Base-by-base conservation (phyloP, 1,140 invertebrate species). In the Onthophagus taurus region DNA sequence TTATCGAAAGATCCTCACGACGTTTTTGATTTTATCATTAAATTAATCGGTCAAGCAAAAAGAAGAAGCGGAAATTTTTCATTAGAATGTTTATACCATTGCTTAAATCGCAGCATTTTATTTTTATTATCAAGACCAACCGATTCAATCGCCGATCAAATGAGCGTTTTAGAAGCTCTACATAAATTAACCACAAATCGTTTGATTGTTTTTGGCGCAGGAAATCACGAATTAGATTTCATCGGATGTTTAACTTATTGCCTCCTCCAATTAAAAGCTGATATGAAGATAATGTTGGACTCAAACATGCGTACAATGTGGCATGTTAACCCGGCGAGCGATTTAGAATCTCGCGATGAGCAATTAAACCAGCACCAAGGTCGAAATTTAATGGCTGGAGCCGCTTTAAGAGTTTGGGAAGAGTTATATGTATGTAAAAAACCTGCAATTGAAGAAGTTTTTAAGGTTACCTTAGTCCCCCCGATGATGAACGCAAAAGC, bases 371-470 rank as follows among this genome's bases (percentile, higher is more conserved):
- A 84, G 45, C 74, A 87, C 53, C 84, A 89, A 68, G 81, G 81
- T 48, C 80, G 87, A 41, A 88, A 90, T 65, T 69, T 95, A 23
- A 89, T 97, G 68, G 80, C 84, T 2, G 81, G 83, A 9, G 92
- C 92, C 11, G 92, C 94, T 1, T 81, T 81, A 24, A 76, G 91
- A 50, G 91, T 99, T 1, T 99, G 95, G 95, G 91, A 96, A 56
- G 93, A 97, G 65, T 66, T 99, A 5, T 98, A 96, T 60, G 82
- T 91, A 2, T 90, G 83, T 55, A 98, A 97, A 61, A 97, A 97
- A 68, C 89, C 90, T 0, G 89, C 94, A 2, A 89, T 91, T 41
- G 86, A 92, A 59, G 87, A 92, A 60, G 83, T 93, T 31, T 96
- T 96, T 59, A 94, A 95, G 69, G 80, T 89, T 8, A 83, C 81